Conservation (phyloP, 2,113 vertebrate genomes). For the Mustelus asterias region DNA sequence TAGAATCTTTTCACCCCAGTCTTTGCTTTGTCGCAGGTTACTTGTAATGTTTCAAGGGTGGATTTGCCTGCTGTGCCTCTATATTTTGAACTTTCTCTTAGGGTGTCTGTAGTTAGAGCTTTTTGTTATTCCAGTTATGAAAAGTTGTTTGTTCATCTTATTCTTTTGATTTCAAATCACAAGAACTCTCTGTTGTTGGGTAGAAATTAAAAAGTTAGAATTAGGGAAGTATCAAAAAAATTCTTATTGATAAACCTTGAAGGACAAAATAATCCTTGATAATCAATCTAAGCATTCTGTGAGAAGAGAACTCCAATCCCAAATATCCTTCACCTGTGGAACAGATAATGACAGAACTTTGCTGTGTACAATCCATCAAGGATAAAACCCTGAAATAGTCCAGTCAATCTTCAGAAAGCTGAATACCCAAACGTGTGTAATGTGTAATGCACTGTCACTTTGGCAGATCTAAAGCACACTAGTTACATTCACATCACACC, state of each 20-base stretch:
- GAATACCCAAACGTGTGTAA: background rate
- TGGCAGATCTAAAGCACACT: background rate
- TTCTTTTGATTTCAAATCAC: background rate
- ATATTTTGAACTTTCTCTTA: background rate
- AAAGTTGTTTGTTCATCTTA: background rate
- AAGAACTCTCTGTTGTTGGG: too few relatives aligned
- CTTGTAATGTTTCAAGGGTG: too few relatives aligned
- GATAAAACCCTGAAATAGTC: background rate
- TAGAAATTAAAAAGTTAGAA: background rate
- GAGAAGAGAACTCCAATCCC: background rate
- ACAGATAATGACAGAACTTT: background rate
- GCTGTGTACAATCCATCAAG: background rate
- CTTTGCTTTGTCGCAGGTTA: too few relatives aligned
- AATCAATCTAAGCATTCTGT: background rate
- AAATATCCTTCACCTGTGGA: background rate
- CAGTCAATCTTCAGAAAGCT: background rate
- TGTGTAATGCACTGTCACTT: background rate
- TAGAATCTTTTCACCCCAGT: too few relatives aligned
- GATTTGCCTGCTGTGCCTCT: too few relatives aligned
- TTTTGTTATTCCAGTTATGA: background rate
- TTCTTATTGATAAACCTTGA: too few relatives aligned
- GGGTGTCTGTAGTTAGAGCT: background rate
- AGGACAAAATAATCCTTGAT: background rate
- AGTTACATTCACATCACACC: background rate
- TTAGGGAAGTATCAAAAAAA: background rate